Base-by-base conservation (phyloP, 1,140 invertebrate species). In the Ceratina calcarata region DNA sequence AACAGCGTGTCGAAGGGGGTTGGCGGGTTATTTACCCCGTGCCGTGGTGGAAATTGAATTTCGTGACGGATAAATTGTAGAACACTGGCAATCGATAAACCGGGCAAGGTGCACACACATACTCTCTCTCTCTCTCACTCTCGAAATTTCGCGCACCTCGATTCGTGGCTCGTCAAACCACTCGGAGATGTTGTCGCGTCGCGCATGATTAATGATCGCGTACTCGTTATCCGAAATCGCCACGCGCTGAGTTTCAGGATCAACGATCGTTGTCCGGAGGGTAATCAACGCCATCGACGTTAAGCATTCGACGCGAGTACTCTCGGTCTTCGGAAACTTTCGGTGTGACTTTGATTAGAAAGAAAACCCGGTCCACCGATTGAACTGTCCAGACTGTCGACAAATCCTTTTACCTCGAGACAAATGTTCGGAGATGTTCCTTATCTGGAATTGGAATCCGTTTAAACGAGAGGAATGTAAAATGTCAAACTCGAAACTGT, bases 391-490 rank as follows among this genome's bases (percentile, higher is more conserved):
- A 22, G 51, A 16, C 16, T 22, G 51, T 32, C 49, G 49, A 37
- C 67, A 70, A 70, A 70, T 55, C 67, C 51, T 45, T 70, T 57
- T 22, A 27, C 67, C 24, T 70, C 57, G 24, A 70, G 51, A 58
- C 51, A 58, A 70, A 70, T 58, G 67, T 58, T 58, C 67, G 67
- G n/a, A 57, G 24, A 57, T 70, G 67, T 15, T 16, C 24, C 10
- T 51, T 70, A 70, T 70, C 67, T 55, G 67, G 51, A 27, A 70
- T 55, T 70, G 67, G 67, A 70, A 70, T 70, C 67, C 32, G 51
- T 58, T 55, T 70, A 57, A 70, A 51, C 16, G 27, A 16, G 24
- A 37, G 18, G 51, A 70, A 57, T 16, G 18, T 24, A 12, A n/a
- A 16, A 57, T 32, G 67, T 57, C 18, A 32, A 69, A 70, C 24